These are phyloP conservation scores for Acanthiza pusilla DNA, from an alignment of 2,797 vertebrate genomes.

Conservation along the genomic window DNA sequence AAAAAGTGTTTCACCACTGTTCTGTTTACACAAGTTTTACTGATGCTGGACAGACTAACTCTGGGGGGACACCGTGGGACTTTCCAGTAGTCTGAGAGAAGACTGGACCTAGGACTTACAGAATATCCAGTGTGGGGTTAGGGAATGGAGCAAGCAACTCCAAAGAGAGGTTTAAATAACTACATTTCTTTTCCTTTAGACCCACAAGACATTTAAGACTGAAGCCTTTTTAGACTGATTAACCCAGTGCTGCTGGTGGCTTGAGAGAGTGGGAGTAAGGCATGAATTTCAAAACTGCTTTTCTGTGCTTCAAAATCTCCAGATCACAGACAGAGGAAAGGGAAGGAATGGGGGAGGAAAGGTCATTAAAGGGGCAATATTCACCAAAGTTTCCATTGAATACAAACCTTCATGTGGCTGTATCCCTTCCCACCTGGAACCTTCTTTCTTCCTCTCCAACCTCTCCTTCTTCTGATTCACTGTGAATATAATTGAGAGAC, in stretches of 20 bases:
- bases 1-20: background rate
- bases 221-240: background rate
- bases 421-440: background rate
- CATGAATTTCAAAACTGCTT: background rate
- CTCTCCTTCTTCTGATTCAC: background rate
- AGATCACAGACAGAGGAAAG: background rate
- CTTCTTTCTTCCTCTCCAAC: background rate
- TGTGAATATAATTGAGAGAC: background rate
- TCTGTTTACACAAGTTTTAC: background rate
- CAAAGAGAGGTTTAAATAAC: background rate
- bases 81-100: background rate
- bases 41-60: background rate
- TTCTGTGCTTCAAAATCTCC: background rate
- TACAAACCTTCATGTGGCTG: background rate
- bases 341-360: background rate
- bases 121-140: background rate
- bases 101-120: background rate
- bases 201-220: background rate
- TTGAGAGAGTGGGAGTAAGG: background rate
- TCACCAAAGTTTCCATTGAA: background rate
- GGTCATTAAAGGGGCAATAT: background rate
- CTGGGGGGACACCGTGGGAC: background rate
- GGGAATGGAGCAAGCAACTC: background rate
- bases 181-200: background rate
- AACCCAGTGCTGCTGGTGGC: background rate